Percentiles rank a stretch among this genome's conserved stretches.
phyloP scores from a whole-genome alignment of 2,113 vertebrate species.

The Tursiops truncatus region DNA sequence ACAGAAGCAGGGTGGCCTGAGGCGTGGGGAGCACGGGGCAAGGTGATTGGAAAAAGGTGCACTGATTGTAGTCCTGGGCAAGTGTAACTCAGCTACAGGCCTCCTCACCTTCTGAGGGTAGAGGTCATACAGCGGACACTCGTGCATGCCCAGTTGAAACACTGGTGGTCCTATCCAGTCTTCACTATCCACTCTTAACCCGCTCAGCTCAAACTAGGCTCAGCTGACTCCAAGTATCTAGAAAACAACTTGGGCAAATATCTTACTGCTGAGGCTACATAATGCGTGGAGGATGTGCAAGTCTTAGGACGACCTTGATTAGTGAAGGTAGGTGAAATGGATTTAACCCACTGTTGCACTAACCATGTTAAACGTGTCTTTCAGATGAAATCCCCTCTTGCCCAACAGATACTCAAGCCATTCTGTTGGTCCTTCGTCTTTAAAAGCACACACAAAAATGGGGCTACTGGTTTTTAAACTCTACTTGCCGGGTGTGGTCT shows the following conservation, averaged over 20 bases:
- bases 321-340: background rate
- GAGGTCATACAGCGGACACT: background rate
- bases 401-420: background rate
- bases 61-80: background rate
- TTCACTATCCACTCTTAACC: background rate
- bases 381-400: background rate
- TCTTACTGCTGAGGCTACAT: background rate
- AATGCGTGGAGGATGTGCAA: accelerated
- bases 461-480: background rate
- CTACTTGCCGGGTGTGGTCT: background rate
- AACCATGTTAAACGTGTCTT: background rate
- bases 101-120: background rate
- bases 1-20: background rate
- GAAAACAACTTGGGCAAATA: background rate
- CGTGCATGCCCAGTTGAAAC: background rate
- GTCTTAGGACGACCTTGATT: background rate
- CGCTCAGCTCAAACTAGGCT: background rate
- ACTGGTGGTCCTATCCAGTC: background rate
- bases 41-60: background rate
- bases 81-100: background rate
- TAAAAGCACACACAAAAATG: background rate
- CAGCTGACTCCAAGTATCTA: background rate
- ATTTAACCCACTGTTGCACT: background rate
- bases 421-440: background rate
- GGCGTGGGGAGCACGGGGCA: background rate